phyloP scores from a whole-genome alignment of 92 coral and sea anemone species.

The Porites cylindrica region DNA sequence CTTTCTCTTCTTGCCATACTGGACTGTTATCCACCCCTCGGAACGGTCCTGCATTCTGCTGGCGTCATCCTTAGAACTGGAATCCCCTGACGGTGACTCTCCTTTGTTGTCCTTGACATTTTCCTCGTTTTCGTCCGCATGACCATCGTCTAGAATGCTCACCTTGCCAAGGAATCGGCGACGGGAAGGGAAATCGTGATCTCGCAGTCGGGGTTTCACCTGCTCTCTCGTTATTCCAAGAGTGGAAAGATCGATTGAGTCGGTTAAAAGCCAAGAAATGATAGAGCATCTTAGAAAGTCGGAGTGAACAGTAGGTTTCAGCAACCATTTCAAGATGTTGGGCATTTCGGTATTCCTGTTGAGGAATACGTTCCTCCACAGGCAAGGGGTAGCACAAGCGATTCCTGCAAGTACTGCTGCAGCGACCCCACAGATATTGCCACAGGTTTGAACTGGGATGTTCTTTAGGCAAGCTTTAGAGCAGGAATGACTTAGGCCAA shows the following conservation, averaged over 20 bases:
- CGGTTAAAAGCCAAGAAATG: constrained; percentile 41
- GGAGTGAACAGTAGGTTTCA: constrained; percentile 22
- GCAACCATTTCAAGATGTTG: constrained; percentile 21
- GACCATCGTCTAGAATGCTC: constrained; percentile 3
- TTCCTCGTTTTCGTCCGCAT: constrained; percentile 7
- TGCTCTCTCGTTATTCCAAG: constrained; percentile 25
- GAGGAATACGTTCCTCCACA: constrained; percentile 36
- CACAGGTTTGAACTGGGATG: constrained; percentile 24
- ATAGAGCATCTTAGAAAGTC: constrained; percentile 25
- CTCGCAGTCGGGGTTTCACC: constrained; percentile 11
- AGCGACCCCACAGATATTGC: constrained; percentile 17
- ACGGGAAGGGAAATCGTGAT: constrained; percentile 11
- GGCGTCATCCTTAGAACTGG: constrained; percentile 11
- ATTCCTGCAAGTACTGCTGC: constrained; percentile 42
- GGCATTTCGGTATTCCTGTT: constrained; percentile 21
- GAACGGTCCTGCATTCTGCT: constrained; percentile 8
- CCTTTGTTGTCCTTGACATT: constrained; percentile 7
- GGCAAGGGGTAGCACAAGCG: constrained; percentile 27
- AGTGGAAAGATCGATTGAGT: neutral
- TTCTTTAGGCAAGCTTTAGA: constrained; percentile 1
- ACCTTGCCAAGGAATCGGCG: constrained; percentile 19
- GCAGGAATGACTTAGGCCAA: constrained; percentile 11
- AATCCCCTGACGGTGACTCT: constrained; percentile 13
- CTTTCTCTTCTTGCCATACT: constrained; percentile 10
- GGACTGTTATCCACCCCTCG: constrained; percentile 14